Evolutionary conservation across 2,888 invertebrate species (phyloP).

Genomic region (Sarcophaga caerulescens): DNA sequence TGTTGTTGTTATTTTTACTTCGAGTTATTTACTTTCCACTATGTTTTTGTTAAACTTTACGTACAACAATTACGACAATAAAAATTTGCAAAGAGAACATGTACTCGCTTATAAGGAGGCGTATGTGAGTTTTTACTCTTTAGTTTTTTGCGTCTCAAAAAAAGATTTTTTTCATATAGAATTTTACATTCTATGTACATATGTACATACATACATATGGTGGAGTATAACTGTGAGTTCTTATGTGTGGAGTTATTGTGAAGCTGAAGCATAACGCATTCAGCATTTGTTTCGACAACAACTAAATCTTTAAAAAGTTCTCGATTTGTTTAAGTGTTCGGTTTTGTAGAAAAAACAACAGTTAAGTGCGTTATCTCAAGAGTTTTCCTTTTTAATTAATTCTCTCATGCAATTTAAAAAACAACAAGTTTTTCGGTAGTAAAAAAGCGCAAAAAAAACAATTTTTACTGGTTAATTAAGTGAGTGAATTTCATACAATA

Average conservation of each 20-base stretch:
- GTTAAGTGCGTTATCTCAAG: constrained; percentile 21
- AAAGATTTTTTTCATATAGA: neutral
- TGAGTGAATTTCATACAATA: constrained; percentile 36
- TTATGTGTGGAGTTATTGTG: constrained; percentile 45
- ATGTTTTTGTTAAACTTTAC: neutral
- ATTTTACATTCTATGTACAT: neutral
- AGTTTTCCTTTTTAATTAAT: constrained; percentile 2
- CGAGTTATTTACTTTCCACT: neutral
- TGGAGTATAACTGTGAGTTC: constrained; percentile 4
- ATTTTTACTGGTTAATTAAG: constrained; percentile 43
- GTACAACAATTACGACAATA: constrained; percentile 1
- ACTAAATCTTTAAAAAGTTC: constrained; percentile 11
- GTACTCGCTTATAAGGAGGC: neutral
- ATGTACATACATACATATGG: too few relatives aligned
- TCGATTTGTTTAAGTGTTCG: neutral
- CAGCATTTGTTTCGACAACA: constrained; percentile 51
- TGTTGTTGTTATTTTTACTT: neutral
- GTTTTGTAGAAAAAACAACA: neutral
- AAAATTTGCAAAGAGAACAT: neutral
- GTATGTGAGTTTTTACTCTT: too few relatives aligned
- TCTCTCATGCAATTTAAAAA: neutral
- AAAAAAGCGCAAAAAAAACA: constrained; percentile 24
- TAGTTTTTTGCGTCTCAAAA: neutral
- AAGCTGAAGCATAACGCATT: constrained; percentile 54
- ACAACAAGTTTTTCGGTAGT: neutral